These are phyloP conservation scores for Austrofundulus limnaeus DNA, from an alignment of 2,113 vertebrate genomes.

Conservation along the genomic window DNA sequence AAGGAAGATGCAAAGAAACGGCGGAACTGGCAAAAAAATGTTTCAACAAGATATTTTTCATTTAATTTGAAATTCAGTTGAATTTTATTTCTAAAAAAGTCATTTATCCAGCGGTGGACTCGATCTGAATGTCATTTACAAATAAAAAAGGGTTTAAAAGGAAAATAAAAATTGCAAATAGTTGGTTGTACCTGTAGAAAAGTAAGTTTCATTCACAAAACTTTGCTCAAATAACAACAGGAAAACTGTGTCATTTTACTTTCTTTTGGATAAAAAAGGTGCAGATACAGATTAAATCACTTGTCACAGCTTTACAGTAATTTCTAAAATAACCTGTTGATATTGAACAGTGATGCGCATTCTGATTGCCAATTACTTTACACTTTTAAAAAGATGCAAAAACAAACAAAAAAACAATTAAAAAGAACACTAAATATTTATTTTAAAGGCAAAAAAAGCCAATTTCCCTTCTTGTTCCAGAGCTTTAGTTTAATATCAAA, in stretches of 20 bases:
- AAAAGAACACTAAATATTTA: slow-evolving; percentile 13
- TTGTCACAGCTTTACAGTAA: slow-evolving; percentile 48
- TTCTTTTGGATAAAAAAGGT: slow-evolving; percentile 42
- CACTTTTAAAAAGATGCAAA: slow-evolving; percentile 11
- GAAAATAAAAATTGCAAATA: background rate
- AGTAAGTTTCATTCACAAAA: slow-evolving; percentile 32
- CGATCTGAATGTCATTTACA: slow-evolving; percentile 50
- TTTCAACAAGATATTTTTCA: slow-evolving; percentile 25
- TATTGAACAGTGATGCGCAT: slow-evolving; percentile 45
- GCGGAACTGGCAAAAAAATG: slow-evolving; percentile 20
- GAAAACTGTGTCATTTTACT: slow-evolving; percentile 21
- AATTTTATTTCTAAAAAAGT: slow-evolving; percentile 57
- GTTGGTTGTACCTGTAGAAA: slow-evolving; percentile 56
- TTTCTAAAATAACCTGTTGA: slow-evolving; percentile 32
- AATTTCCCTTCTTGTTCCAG: slow-evolving; percentile 59
- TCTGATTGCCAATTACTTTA: slow-evolving; percentile 48
- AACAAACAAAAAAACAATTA: slow-evolving; percentile 3
- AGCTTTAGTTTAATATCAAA: slow-evolving; percentile 23
- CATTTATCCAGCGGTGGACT: slow-evolving; percentile 52
- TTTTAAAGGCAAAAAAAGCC: background rate
- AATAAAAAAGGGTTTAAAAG: slow-evolving; percentile 16
- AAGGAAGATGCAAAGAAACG: slow-evolving; percentile 37
- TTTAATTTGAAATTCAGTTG: slow-evolving; percentile 47
- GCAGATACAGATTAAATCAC: slow-evolving; percentile 31
- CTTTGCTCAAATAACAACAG: slow-evolving; percentile 32